Base-by-base conservation (phyloP, 1,140 invertebrate genomes). In the Nasonia giraulti region DNA sequence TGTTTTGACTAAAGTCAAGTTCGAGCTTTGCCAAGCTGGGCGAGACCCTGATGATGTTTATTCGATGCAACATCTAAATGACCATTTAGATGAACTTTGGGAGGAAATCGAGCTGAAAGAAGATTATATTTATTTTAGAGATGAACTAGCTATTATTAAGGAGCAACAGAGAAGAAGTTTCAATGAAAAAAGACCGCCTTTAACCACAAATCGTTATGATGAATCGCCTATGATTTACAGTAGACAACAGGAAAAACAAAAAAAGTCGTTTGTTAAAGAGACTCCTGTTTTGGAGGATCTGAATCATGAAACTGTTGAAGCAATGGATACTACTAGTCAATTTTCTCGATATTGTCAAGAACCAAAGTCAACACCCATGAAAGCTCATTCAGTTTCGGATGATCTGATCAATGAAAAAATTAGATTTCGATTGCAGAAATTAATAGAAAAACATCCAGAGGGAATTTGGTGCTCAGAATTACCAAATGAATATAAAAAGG, bases 381-480 rank as follows among this genome's bases (percentile, higher is more conserved):
- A 50, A 11, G 8, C n/a, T 27, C 73, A 73, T 50, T 50, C 12
- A 4, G 74, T 5, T 50, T 50, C 12, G 2, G 74, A 6, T 23
- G 31, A 87, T 20, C 27, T 89, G 3, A 81, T 91, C 11, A 87
- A 71, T n/a, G 79, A 89, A 0, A 90, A 83, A 80, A 87, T 74
- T 0, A 89, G 87, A 74, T 85, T 87, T 68, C 87, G 91, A 80
- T 86, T 93, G n/a, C 47, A 89, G 73, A 88, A 91, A 71, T 85
- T 93, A 8, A 84, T 93, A 14, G 40, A 89, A 27, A 89, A 90
- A 40, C 20, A 89, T 87, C 87, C 89, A 12, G 80, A 92, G 40
- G 92, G 92, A 6, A 93, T 93, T 37, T 91, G 89, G 90, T 92
- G 92, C 82, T 86, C 90, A 0, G 89, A 92, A 0, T 33, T 93